Evolutionary conservation across 2,113 vertebrate species (phyloP), one percentile per base, ranked within the genome.

Genomic region (Vanacampus margaritifer): DNA sequence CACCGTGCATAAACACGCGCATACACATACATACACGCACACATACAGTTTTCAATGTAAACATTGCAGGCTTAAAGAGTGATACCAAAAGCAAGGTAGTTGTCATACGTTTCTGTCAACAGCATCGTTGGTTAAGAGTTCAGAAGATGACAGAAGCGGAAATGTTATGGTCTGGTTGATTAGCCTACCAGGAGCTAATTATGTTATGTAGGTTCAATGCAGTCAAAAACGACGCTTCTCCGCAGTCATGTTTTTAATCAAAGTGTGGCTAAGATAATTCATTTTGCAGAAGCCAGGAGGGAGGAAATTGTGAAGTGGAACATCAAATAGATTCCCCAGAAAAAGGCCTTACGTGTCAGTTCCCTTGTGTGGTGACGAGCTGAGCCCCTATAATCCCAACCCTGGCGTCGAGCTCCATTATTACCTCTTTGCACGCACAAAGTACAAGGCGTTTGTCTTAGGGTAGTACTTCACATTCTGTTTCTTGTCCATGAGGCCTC

Each of bases 381-480:
- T 19, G 54, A 32, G 32, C 6, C 54, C 26, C 54, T 32, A 19
- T 9, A 26, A 32, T 32, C 14, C 26, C 54, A 54, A 54, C 23
- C 23, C 12, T 54, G 51, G 51, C 23, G 65, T 36, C 36, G 46
- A 78, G 62, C 53, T 11, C 73, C 32, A 14, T 43, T 77, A 95
- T 94, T 95, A 99, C 96, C 97, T 99, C 86, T 99, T 99, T 37
- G 97, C 97, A 43, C 96, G 92, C 68, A 99, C 97, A 81, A 98
- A 99, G 92, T 99, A 99, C 96, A 99, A 95, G 93, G 97, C 97
- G 67, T 99, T 99, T 71, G 96, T 98, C 94, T 98, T 99, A 76
- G 97, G 97, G 85, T 98, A 98, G 81, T 98, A 99, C 87, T 99
- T 98, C 72, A 98, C 96, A 81, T 98, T 98, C 85, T 98, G 97